Percentiles rank a stretch among this genome's conserved stretches.
These are phyloP conservation scores for Cryptotis parvus DNA, from an alignment of 2,113 vertebrate genomes.

Conservation along the genomic window DNA sequence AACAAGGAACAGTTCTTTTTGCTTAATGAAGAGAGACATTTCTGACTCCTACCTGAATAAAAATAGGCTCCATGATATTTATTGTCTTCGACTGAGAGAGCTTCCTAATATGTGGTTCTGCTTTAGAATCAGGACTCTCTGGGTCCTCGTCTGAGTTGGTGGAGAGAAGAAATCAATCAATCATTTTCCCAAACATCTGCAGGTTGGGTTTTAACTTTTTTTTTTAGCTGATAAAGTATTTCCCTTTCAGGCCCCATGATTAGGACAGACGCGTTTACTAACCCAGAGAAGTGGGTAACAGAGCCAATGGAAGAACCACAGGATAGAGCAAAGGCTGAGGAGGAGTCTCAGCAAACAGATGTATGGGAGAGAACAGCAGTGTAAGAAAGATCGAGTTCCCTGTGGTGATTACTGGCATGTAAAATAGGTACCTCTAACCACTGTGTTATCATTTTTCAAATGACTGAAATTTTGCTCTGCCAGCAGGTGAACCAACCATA, in stretches of 20 bases:
- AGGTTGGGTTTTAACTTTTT: not conserved
- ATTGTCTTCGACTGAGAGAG: not conserved
- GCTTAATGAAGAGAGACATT: not conserved
- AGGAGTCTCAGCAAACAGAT: not conserved
- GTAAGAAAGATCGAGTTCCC: not conserved
- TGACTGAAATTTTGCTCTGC: not conserved
- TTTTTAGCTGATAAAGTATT: not conserved
- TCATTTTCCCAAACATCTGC: slow-evolving; percentile 35
- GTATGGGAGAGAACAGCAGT: not conserved
- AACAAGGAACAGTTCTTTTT: slow-evolving; percentile 26
- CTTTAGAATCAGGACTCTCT: slow-evolving; percentile 29
- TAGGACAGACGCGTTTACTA: not conserved
- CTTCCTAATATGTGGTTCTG: not conserved
- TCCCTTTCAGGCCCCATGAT: not conserved
- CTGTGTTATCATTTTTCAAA: not conserved
- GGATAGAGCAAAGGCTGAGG: not conserved
- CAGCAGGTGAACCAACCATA: not conserved
- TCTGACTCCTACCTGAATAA: not conserved
- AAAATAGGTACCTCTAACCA: not conserved
- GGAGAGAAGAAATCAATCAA: not conserved
- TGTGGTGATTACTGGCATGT: not conserved
- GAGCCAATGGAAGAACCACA: not conserved
- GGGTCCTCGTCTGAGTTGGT: not conserved
- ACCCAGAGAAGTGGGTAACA: not conserved
- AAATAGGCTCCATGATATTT: not conserved